Percentiles rank a stretch among this genome's conserved stretches.
Conservation (phyloP, 2,888 invertebrate genomes). For the Nephrotoma flavescens region DNA sequence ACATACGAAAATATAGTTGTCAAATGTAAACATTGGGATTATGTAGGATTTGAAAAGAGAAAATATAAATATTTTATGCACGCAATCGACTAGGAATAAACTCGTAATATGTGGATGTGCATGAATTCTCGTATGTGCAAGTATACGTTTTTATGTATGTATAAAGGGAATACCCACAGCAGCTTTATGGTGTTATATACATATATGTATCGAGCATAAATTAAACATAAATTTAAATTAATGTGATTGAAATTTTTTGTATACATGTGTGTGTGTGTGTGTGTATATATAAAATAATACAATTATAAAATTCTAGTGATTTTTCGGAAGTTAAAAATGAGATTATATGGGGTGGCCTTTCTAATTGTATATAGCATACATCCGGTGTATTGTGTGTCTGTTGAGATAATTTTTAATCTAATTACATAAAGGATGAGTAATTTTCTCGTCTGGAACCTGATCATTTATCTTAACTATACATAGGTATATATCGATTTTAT, state of each 20-base stretch:
- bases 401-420: not conserved
- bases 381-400: not conserved
- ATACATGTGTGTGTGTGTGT: too few species aligned
- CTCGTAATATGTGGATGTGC: not conserved
- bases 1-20: not conserved
- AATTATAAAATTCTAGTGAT: not conserved
- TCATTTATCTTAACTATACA: not conserved
- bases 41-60: not conserved
- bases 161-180: not conserved
- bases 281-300: not conserved
- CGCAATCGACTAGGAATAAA: not conserved
- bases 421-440: not conserved
- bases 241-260: not conserved
- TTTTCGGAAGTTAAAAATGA: not conserved
- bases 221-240: not conserved
- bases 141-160: not conserved
- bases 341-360: not conserved
- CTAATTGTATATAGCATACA: not conserved
- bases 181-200: not conserved
- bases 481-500: not conserved
- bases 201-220: not conserved
- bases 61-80: not conserved
- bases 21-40: not conserved
- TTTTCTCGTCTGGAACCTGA: not conserved
- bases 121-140: not conserved